Conservation (phyloP, 1,140 invertebrate genomes). For the Trigoniulus corallinus region DNA sequence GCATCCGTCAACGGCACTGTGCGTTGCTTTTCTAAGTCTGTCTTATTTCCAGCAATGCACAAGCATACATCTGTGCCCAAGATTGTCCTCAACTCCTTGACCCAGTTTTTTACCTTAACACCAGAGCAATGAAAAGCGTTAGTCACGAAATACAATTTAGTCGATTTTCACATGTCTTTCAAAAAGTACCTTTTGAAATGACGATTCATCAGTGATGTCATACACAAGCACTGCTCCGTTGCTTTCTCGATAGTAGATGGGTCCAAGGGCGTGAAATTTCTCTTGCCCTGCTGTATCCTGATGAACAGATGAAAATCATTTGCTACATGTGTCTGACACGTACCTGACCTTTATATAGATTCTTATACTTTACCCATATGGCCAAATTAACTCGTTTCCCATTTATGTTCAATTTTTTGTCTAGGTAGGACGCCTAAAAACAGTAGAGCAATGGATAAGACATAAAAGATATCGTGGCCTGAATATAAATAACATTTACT, state of each 20-base stretch:
- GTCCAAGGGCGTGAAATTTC: constrained; percentile 88
- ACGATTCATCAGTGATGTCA: constrained; percentile 94
- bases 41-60: constrained; percentile 93
- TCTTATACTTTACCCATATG: constrained; percentile 52
- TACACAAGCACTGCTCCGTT: constrained; percentile 97
- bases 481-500: no score
- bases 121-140: neutral
- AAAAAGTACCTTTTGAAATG: constrained; percentile 83
- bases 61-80: constrained; percentile 80
- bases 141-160: neutral
- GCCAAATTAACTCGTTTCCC: constrained; percentile 76
- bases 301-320: constrained; percentile 9
- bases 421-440: constrained; percentile 85
- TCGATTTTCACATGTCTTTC: no score
- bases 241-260: constrained; percentile 93
- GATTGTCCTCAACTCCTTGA: constrained; percentile 93
- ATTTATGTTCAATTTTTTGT: constrained; percentile 85
- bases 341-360: no score
- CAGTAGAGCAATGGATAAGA: no score
- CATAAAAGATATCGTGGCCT: no score
- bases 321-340: neutral
- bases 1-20: constrained; percentile 69
- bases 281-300: constrained; percentile 89
- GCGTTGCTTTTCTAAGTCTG: constrained; percentile 82
- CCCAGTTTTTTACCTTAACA: constrained; percentile 86